Conservation (phyloP, 2,797 vertebrate genomes). For the Todus mexicanus region DNA sequence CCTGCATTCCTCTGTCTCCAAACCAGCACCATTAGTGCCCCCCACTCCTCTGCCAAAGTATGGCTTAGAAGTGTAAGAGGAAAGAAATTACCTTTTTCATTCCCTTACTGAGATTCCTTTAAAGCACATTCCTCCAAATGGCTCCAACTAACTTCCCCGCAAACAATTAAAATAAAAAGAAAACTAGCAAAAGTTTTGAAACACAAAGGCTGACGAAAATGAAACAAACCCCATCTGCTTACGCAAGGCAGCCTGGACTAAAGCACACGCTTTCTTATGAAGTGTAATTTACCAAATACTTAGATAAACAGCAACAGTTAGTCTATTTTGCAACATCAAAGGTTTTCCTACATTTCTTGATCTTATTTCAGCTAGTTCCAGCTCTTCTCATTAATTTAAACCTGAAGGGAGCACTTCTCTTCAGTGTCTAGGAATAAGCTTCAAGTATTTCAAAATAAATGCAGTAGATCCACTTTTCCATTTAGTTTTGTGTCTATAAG, state of each 20-base stretch:
- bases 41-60: background rate
- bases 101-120: background rate
- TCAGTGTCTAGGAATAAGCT: background rate
- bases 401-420: background rate
- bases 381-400: background rate
- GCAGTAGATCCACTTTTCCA: background rate
- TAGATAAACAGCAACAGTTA: background rate
- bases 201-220: background rate
- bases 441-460: background rate
- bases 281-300: background rate
- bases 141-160: background rate
- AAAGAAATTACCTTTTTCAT: background rate
- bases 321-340: background rate
- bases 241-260: background rate
- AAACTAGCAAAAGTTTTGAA: background rate
- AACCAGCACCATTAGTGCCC: background rate
- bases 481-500: background rate
- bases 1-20: background rate
- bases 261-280: background rate
- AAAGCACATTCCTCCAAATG: background rate
- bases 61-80: background rate
- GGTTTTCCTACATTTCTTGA: background rate
- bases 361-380: background rate
- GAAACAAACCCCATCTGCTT: background rate
- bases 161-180: slow-evolving; percentile 19